These are phyloP conservation scores for Caenorhabditis brenneri DNA, from an alignment of 1,140 invertebrate species.

Conservation along the genomic window DNA sequence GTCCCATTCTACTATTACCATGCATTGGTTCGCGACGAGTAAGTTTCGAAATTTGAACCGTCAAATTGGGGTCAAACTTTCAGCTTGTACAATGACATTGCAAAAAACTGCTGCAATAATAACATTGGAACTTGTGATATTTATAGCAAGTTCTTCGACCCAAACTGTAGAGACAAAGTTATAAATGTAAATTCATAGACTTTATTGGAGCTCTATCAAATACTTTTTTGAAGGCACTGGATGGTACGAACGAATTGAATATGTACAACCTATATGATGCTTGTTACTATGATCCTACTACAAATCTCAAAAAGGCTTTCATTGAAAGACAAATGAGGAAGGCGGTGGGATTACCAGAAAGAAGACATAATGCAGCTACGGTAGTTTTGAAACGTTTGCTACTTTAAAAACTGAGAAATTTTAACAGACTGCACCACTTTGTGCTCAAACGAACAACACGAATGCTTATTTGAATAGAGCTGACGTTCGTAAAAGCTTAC, in stretches of 20 bases:
- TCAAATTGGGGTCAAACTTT: background rate
- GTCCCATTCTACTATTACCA: constrained; percentile 51
- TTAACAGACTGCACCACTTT: constrained; percentile 39
- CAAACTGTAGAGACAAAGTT: background rate
- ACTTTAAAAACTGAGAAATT: too few species aligned
- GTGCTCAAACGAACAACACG: constrained; percentile 44
- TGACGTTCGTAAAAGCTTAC: constrained; percentile 52
- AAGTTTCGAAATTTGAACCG: background rate
- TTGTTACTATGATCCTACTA: constrained; percentile 30
- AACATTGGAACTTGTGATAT: constrained; percentile 50
- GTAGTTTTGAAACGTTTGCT: too few species aligned
- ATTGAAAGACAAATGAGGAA: constrained; percentile 12
- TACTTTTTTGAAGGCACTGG: background rate
- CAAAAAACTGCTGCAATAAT: constrained; percentile 37
- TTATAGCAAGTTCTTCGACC: constrained; percentile 28
- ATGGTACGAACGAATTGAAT: constrained; percentile 23
- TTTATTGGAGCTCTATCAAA: background rate
- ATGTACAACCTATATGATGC: constrained; percentile 47
- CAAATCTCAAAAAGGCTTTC: constrained; percentile 31
- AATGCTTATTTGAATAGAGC: constrained; percentile 50
- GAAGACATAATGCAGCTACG: background rate
- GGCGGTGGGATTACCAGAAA: background rate
- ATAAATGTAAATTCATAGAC: background rate
- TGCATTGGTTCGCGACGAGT: constrained; percentile 47
- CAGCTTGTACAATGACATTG: constrained; percentile 38